These are phyloP conservation scores for Matsumyia berberina DNA, from an alignment of 2,888 invertebrate genomes.

Conservation along the genomic window DNA sequence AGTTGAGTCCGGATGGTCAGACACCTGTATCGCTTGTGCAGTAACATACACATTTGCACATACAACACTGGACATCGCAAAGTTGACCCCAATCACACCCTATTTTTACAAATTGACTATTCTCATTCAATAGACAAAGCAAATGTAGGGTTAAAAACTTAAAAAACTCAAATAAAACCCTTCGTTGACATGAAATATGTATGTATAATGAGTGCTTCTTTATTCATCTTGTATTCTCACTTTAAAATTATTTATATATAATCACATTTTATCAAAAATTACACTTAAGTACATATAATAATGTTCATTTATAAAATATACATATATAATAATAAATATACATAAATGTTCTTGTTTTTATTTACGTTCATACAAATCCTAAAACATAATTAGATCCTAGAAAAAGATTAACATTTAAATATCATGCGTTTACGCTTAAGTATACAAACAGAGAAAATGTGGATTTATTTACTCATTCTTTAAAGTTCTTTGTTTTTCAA, in stretches of 20 bases:
- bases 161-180: background rate
- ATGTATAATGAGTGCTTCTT: slow-evolving; percentile 68
- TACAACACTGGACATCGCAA: too few relatives aligned
- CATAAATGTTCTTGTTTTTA: slow-evolving; percentile 54
- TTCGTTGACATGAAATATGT: slow-evolving; percentile 51
- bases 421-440: slow-evolving; percentile 44
- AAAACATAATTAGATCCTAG: slow-evolving; percentile 68
- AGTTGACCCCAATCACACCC: too few relatives aligned
- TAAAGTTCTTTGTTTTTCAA: background rate
- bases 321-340: slow-evolving; percentile 73
- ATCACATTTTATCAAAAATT: slow-evolving; percentile 76
- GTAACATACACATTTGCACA: too few relatives aligned
- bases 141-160: too few relatives aligned
- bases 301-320: slow-evolving; percentile 73
- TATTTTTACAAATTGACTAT: too few relatives aligned
- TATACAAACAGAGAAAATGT: slow-evolving; percentile 58
- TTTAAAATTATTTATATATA: slow-evolving; percentile 63
- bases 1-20: too few relatives aligned
- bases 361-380: slow-evolving; percentile 66
- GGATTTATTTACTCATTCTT: slow-evolving; percentile 32
- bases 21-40: too few relatives aligned
- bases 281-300: slow-evolving; percentile 67
- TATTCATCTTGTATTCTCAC: slow-evolving; percentile 67
- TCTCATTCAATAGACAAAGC: too few relatives aligned
- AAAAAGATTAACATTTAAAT: slow-evolving; percentile 63